Conservation (phyloP, 37 sponge, comb jelly and placozoan genomes). For the Diacarnus erythraeanus region DNA sequence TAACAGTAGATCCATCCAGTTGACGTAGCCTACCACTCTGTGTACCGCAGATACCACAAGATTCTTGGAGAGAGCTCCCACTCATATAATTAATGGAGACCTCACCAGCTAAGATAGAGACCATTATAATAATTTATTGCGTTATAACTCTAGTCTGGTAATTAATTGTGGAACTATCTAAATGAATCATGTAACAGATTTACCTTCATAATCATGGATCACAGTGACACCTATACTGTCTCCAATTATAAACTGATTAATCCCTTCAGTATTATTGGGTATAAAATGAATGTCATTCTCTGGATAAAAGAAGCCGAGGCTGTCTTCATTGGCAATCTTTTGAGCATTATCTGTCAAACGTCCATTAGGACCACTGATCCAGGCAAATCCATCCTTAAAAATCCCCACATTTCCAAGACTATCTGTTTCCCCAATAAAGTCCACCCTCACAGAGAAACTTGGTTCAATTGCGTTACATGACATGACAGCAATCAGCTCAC, state of each 20-base stretch:
- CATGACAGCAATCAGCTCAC: slow-evolving; percentile 38
- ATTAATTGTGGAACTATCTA: neutral
- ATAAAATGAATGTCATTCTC: neutral
- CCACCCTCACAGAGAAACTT: slow-evolving; percentile 38
- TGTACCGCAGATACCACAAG: slow-evolving; percentile 53
- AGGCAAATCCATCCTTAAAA: neutral
- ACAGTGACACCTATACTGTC: neutral
- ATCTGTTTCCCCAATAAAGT: slow-evolving; percentile 24
- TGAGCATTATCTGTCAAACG: neutral
- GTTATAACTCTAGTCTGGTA: no score
- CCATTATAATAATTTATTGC: no score
- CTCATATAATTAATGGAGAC: neutral
- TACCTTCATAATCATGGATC: neutral
- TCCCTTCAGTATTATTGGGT: neutral
- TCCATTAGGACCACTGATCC: slow-evolving; percentile 19
- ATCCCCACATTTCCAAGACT: slow-evolving; percentile 40
- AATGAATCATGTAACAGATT: neutral
- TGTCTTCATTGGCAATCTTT: neutral
- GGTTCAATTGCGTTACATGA: slow-evolving; percentile 13
- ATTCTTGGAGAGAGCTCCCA: neutral
- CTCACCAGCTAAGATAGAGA: no score
- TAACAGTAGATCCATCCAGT: slow-evolving; percentile 4
- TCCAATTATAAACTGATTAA: neutral
- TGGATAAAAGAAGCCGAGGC: neutral
- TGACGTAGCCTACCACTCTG: slow-evolving; percentile 7